Evolutionary conservation across 1,140 invertebrate genomes (phyloP).

Genomic region (Rhagoletis pomonella): DNA sequence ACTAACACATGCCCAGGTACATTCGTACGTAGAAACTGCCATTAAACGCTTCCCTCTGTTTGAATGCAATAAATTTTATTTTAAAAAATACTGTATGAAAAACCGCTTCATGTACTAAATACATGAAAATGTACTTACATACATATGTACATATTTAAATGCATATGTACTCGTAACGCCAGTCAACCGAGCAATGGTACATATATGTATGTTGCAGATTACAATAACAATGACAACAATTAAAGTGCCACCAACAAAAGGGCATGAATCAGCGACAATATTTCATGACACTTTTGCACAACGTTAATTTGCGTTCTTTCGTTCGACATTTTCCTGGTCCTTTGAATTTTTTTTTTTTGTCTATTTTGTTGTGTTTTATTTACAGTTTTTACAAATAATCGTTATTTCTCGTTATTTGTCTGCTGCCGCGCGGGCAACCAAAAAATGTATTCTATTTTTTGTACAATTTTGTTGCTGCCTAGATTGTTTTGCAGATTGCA

Average conservation of each 20-base stretch:
- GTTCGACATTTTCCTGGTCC: not conserved
- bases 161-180: not conserved
- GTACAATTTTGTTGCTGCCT: not conserved
- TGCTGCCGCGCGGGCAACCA: not conserved
- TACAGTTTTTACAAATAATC: not conserved
- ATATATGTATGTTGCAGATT: not conserved
- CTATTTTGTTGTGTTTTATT: not conserved
- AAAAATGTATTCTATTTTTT: not conserved
- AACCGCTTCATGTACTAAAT: not conserved
- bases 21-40: not conserved
- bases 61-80: constrained; percentile 26
- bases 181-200: not conserved
- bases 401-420: not conserved
- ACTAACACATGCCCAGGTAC: not conserved
- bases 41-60: not conserved
- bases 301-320: constrained; percentile 40
- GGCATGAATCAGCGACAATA: constrained; percentile 37
- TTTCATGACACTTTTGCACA: constrained; percentile 41
- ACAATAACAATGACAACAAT: constrained; percentile 34
- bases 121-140: too few species aligned
- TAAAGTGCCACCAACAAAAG: constrained; percentile 31
- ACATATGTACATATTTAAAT: too few species aligned
- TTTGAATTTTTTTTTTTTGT: not conserved
- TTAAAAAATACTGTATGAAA: not conserved
- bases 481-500: constrained; percentile 5